Evolutionary conservation across 1,140 invertebrate species (phyloP), one percentile per base, ranked within the genome.

Genomic region (Himalopsyche phryganea): DNA sequence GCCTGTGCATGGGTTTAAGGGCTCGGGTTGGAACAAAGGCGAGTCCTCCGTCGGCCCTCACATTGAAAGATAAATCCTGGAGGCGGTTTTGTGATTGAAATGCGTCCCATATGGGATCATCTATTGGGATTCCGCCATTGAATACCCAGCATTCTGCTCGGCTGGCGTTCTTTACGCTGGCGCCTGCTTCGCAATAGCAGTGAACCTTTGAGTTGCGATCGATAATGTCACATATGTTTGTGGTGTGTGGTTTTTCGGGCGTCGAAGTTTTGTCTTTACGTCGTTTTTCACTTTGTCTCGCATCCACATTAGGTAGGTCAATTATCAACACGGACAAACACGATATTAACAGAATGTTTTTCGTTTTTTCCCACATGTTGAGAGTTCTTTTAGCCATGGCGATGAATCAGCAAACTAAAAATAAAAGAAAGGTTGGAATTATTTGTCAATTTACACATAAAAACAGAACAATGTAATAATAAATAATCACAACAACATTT

Each of bases 81-180:
- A 90, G 70, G 35, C 83, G 80, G 17, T 79, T 80, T 69, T 90
- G 88, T 1, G 85, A 85, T 36, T 75, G 76, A 69, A 91, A 90
- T 55, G 83, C 79, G n/a, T 74, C 72, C 88, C 88, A 91, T 28
- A 86, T 75, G 1, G 80, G 76, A 66, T 88, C 83, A 48, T 83
- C 79, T 51, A 73, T 77, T 7, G 80, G 75, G 61, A 87, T 77
- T 4, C 80, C 81, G 53, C 81, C 77, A 45, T 82, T 83, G 72
- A 90, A 85, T 1, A 90, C 77, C 77, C 83, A 80, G 65, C 83
- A 89, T 71, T 79, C 80, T 57, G 76, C 76, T 66, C 73, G 75
- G 11, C 69, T 65, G 33, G 71, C 73, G 67, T 76, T 72, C 63
- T 75, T 77, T 54, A 73, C 66, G 50, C 71, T 71, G 58, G 70